Evolutionary conservation across 2,113 vertebrate species (phyloP), one percentile per base, ranked within the genome.

Genomic region (Silurus asotus): DNA sequence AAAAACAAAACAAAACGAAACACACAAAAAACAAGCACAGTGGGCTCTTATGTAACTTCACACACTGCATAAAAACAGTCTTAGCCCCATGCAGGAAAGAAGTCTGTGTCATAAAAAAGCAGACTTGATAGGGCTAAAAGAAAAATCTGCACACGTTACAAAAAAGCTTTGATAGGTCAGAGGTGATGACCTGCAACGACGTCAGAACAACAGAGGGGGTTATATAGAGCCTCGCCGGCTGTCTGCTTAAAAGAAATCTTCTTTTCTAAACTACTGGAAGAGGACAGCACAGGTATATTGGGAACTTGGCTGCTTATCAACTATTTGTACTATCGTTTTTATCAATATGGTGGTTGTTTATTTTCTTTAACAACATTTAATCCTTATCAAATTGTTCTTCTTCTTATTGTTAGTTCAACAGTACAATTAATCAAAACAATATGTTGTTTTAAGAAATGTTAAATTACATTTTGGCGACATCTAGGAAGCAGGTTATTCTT

Each of bases 221-320:
- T 95, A 95, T 94, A 95, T 92, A 93, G 82, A 89, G 88, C 80
- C 69, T 88, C 55, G 74, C 59, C 65, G 62, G 79, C n/a, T 48
- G 51, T 11, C 11, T 9, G 74, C 10, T 79, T 82, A 84, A 77
- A 61, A 80, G 28, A 58, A 88, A 81, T 84, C 78, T 89, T 11
- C 82, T 55, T 37, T 8, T 69, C 56, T 48, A 17, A 49, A 69
- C 86, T 85, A 89, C 80, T 84, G 75, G 87, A 84, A 88, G 59
- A 87, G 82, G 2, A 64, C 84, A 86, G 89, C 85, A 81, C 83
- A 92, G 94, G 94, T 95, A 93, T 45, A 93, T 74, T 48, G 48
- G 9, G 70, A 10, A 9, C 56, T 45, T 61, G 67, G 37, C 67
- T 19, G 19, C 6, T 62, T 62, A 14, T 70, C 28, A 70, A 28